These are phyloP conservation scores for Corythornis leucogaster DNA, from an alignment of 2,797 vertebrate species.

Conservation along the genomic window DNA sequence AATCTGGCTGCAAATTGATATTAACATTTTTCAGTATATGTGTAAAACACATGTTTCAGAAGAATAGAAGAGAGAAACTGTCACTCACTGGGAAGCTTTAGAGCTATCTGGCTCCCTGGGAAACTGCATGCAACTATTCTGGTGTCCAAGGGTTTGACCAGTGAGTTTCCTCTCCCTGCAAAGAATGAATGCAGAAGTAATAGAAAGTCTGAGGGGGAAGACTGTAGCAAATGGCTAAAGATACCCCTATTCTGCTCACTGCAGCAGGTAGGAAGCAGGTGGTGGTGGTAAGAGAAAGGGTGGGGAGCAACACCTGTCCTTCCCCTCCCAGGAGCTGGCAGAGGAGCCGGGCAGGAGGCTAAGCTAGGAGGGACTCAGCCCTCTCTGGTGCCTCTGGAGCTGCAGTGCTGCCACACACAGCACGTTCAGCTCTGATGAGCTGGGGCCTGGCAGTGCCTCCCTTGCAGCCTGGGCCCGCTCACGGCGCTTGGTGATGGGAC, in stretches of 20 bases:
- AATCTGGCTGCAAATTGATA: conserved; percentile 63
- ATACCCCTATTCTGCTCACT: conserved; percentile 42
- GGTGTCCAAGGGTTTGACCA: conserved; percentile 73
- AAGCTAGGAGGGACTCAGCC: not conserved
- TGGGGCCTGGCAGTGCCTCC: not conserved
- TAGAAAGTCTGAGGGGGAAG: conserved; percentile 62
- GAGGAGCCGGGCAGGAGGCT: conserved; percentile 8
- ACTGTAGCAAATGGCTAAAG: conserved; percentile 66
- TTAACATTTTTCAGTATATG: conserved; percentile 73
- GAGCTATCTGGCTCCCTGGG: conserved; percentile 72
- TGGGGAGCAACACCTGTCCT: not conserved
- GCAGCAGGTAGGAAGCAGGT: conserved; percentile 54
- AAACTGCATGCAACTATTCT: conserved; percentile 74
- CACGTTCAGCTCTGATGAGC: conserved; percentile 59
- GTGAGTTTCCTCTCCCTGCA: conserved; percentile 73
- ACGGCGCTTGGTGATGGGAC: not conserved
- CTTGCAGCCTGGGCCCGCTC: not conserved
- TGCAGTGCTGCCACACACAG: not conserved
- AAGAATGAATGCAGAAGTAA: conserved; percentile 74
- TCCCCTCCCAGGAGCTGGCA: conserved; percentile 18
- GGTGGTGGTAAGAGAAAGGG: conserved; percentile 24
- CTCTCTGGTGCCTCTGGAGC: not conserved
- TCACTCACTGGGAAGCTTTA: conserved; percentile 74
- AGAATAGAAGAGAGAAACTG: conserved; percentile 76
- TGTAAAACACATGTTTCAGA: conserved; percentile 71